Evolutionary conservation across 2,113 vertebrate species (phyloP), one percentile per base, ranked within the genome.

Genomic region (Scomber colias): DNA sequence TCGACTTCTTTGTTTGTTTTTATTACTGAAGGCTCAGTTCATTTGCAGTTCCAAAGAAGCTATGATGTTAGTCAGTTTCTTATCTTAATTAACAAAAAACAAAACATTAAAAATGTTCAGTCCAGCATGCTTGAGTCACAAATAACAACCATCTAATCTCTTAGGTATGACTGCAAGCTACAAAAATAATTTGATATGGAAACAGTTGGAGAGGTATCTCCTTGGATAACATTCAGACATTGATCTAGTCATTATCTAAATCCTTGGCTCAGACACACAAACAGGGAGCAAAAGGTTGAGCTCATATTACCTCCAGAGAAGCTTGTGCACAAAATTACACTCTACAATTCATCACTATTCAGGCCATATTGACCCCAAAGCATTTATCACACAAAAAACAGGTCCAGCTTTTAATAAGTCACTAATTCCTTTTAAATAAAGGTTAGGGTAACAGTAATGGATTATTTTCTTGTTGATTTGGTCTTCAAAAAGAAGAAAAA

Each of bases 211-310:
- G 54, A 48, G 35, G 19, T 45, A 27, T 57, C 11, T 40, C 49
- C 31, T 60, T 62, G 55, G 45, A 61, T 9, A 46, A 40, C 59
- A 72, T 50, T 64, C 44, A 50, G 46, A 65, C 66, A 63, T n/a
- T 71, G 62, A 80, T 31, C 13, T 53, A 45, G 57, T 67, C 48
- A 73, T 87, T 59, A 70, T 64, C 50, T 68, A 62, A 71, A 71
- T 68, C 61, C 60, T 53, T 57, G 35, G 61, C 66, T 55, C 53
- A 59, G 61, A 53, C 62, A 51, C 5, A 24, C 17, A 16, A 55
- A 7, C 45, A 76, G 24, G 24, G 6, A 53, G 31, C 3, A 19
- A 53, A 53, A 55, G 21, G 1, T 17, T 45, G 16, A 5, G 21
- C 9, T 48, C 8, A 49, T 31, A 57, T 56, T 30, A 64, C 35